Evolutionary conservation across 1,140 invertebrate genomes (phyloP).

Genomic region (Acromyrmex heyeri): DNA sequence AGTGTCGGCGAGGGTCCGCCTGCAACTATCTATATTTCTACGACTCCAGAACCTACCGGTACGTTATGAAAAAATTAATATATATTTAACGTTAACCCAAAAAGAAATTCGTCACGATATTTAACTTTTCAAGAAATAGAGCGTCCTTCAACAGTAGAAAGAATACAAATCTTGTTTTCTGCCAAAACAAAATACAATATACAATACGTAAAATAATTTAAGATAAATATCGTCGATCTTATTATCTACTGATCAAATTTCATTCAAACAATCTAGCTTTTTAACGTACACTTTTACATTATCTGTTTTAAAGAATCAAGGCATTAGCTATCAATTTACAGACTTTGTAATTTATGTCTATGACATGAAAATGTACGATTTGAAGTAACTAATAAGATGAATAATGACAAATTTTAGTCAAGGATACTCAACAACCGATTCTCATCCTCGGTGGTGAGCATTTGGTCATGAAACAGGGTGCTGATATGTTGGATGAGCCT

Average conservation of each 20-base stretch:
- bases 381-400: background rate
- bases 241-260: background rate
- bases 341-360: slow-evolving; percentile 6
- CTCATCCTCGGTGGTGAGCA: slow-evolving; percentile 91
- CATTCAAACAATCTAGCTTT: background rate
- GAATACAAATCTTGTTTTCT: background rate
- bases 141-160: background rate
- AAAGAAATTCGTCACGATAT: background rate
- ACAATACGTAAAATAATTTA: background rate
- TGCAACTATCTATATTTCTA: slow-evolving; percentile 89
- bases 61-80: slow-evolving; percentile 70
- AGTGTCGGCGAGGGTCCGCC: slow-evolving; percentile 92
- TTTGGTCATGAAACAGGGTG: slow-evolving; percentile 90
- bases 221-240: background rate
- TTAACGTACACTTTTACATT: background rate
- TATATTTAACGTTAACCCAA: background rate
- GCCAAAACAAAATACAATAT: background rate
- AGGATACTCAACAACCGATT: slow-evolving; percentile 89
- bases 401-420: slow-evolving; percentile 80
- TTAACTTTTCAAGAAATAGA: background rate
- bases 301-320: background rate
- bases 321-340: background rate
- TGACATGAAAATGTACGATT: background rate
- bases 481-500: slow-evolving; percentile 90
- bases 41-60: slow-evolving; percentile 90